phyloP scores from a whole-genome alignment of 2,113 vertebrate genomes.

The Hippotragus niger region DNA sequence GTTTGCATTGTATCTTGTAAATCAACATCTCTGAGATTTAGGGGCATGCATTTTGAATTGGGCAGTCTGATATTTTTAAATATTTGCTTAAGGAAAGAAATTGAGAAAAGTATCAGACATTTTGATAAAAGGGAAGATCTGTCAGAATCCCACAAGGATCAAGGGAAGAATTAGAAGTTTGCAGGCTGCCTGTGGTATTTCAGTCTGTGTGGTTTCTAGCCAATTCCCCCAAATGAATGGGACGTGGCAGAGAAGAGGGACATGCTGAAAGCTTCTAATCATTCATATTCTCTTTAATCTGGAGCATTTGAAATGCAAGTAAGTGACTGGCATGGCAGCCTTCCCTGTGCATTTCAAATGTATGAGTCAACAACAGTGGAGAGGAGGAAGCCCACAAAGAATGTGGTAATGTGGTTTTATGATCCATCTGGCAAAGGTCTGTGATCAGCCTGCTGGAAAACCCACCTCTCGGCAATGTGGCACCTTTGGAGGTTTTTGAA shows the following conservation, averaged over 20 bases:
- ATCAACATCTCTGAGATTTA: not conserved
- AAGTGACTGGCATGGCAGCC: constrained; percentile 39
- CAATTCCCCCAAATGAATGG: constrained; percentile 1
- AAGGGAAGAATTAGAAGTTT: constrained; percentile 48
- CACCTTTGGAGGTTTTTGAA: constrained; percentile 30
- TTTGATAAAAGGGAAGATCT: constrained; percentile 57
- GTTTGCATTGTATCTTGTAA: not conserved
- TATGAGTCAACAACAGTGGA: constrained; percentile 40
- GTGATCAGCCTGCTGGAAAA: constrained; percentile 70
- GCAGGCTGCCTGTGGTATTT: constrained; percentile 36
- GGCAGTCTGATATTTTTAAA: constrained; percentile 13
- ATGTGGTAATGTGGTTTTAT: constrained; percentile 51
- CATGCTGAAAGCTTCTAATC: constrained; percentile 32
- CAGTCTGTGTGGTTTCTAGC: constrained; percentile 54
- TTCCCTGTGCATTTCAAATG: constrained; percentile 55
- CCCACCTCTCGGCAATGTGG: not conserved
- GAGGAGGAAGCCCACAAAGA: constrained; percentile 40
- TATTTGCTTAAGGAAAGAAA: constrained; percentile 12
- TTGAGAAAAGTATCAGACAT: constrained; percentile 30
- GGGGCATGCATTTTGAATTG: not conserved
- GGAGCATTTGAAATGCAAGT: constrained; percentile 55
- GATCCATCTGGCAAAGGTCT: constrained; percentile 54
- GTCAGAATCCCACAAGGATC: constrained; percentile 54
- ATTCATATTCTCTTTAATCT: constrained; percentile 67
- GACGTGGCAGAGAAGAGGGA: constrained; percentile 1